phyloP scores from a whole-genome alignment of 2,113 vertebrate species.

The Pollachius pollachius region DNA sequence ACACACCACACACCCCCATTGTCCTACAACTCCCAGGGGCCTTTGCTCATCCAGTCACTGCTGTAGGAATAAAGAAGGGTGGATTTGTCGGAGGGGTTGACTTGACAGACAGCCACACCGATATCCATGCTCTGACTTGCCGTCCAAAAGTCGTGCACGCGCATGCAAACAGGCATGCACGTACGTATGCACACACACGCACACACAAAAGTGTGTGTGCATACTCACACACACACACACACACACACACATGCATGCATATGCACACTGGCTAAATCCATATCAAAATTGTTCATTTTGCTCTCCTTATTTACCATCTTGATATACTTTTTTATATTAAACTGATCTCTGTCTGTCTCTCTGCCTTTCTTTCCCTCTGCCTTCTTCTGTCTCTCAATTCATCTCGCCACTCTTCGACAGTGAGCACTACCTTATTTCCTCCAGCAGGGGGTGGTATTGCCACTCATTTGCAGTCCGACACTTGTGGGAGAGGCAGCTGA shows the following conservation, averaged over 20 bases:
- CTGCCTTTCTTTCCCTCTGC: not conserved
- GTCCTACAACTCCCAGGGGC: conserved; percentile 2
- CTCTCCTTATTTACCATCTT: no score
- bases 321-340: no score
- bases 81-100: not conserved
- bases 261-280: conserved; percentile 1
- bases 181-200: no score
- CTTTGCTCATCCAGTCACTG: not conserved
- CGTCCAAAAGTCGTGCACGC: not conserved
- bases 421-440: conserved; percentile 1
- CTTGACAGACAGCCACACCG: not conserved
- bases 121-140: not conserved
- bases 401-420: not conserved
- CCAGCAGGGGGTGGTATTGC: conserved; percentile 76
- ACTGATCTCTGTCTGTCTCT: not conserved
- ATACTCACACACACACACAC: not conserved
- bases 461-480: conserved; percentile 60
- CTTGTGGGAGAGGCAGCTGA: conserved; percentile 61
- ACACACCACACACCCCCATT: not conserved
- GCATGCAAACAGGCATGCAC: not conserved
- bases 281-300: not conserved
- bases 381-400: not conserved
- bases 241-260: not conserved
- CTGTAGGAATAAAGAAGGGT: not conserved
- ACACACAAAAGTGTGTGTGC: not conserved